Conservation (phyloP, 1,140 invertebrate species). For the Alviniconcha marisindica region DNA sequence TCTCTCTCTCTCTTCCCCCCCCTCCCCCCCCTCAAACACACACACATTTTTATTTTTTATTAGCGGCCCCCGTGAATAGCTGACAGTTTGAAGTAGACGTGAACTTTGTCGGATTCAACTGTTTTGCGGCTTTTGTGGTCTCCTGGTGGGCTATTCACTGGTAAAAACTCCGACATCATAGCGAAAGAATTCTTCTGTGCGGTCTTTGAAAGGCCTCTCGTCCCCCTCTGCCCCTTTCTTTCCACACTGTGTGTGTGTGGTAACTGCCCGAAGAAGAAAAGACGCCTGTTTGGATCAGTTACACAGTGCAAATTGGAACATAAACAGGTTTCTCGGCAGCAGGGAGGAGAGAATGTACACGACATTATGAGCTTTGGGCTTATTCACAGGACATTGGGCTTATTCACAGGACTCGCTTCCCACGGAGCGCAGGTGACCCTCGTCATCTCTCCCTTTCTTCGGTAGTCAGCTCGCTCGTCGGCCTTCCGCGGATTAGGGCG, state of each 20-base stretch:
- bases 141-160: neutral
- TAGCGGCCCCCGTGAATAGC: neutral
- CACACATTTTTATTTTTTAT: neutral
- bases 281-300: neutral
- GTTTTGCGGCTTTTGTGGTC: neutral
- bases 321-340: neutral
- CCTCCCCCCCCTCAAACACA: neutral
- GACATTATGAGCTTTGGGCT: too few species aligned
- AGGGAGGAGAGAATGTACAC: neutral
- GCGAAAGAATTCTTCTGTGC: neutral
- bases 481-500: too few species aligned
- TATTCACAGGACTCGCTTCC: too few species aligned
- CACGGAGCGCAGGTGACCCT: too few species aligned
- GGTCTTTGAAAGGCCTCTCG: too few species aligned
- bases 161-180: neutral
- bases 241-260: too few species aligned
- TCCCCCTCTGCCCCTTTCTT: too few species aligned
- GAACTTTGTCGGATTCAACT: neutral
- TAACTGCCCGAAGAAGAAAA: neutral
- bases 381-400: too few species aligned
- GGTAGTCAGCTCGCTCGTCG: too few species aligned
- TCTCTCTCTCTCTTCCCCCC: neutral
- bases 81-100: slow-evolving; percentile 13
- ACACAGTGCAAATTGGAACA: neutral
- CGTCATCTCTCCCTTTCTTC: too few species aligned